Evolutionary conservation across 92 coral and sea anemone species (phyloP).

Genomic region (Umimayanthus chanpuru): DNA sequence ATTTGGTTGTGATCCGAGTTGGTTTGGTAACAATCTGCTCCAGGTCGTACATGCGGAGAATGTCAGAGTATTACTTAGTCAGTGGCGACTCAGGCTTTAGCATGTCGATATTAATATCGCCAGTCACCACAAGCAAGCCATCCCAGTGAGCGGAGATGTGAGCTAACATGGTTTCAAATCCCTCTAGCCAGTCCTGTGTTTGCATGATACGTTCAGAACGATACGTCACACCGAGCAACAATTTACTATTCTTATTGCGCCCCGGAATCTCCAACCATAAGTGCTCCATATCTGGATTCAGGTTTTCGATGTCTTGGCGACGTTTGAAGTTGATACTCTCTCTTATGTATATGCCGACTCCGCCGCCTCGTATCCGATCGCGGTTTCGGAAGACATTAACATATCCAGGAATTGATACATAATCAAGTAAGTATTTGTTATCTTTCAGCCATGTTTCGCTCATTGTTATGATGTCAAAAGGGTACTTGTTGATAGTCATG

Average conservation of each 20-base stretch:
- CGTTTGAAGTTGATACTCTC: slow-evolving; percentile 29
- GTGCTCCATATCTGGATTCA: slow-evolving; percentile 35
- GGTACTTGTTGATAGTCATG: slow-evolving; percentile 14
- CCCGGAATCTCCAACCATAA: slow-evolving; percentile 25
- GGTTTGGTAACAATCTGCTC: slow-evolving; percentile 2
- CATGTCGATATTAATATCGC: no score
- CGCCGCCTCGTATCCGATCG: slow-evolving; percentile 32
- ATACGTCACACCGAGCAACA: slow-evolving; percentile 14
- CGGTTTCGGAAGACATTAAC: slow-evolving; percentile 27
- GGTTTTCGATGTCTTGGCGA: slow-evolving; percentile 27
- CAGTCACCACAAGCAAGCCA: neutral
- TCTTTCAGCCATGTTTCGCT: slow-evolving; percentile 45
- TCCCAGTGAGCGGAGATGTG: neutral
- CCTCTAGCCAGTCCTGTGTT: slow-evolving; percentile 13
- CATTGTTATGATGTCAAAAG: slow-evolving; percentile 13
- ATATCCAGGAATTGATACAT: slow-evolving; percentile 33
- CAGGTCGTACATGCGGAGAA: slow-evolving; percentile 7
- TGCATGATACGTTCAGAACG: neutral
- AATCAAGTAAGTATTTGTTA: slow-evolving; percentile 12
- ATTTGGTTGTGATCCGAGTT: neutral
- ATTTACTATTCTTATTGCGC: slow-evolving; percentile 34
- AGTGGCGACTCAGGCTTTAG: neutral
- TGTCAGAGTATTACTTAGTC: neutral
- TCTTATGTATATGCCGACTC: slow-evolving; percentile 35
- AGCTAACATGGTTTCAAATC: neutral